phyloP scores from a whole-genome alignment of 2,888 invertebrate genomes.

The Argynnis bischoffii region DNA sequence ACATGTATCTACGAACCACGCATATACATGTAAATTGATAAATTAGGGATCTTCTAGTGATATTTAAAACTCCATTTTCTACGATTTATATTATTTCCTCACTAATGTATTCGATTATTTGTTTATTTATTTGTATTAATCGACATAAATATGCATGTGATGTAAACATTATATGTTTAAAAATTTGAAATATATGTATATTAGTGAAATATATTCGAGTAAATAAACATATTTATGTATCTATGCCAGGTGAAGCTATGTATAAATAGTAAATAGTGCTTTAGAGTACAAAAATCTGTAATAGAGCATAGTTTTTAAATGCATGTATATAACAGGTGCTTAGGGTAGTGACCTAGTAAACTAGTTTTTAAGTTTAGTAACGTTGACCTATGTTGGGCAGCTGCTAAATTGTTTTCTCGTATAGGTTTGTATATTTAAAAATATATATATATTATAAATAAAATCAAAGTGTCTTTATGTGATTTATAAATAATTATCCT shows the following conservation, averaged over 20 bases:
- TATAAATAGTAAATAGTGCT: too few relatives aligned
- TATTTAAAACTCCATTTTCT: not conserved
- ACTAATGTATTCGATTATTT: not conserved
- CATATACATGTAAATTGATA: slow-evolving; percentile 20
- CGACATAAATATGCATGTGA: too few relatives aligned
- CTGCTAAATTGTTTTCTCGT: too few relatives aligned
- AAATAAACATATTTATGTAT: too few relatives aligned
- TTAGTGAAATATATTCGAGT: too few relatives aligned
- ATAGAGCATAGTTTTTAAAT: not conserved
- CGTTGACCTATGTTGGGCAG: not conserved
- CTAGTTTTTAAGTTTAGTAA: slow-evolving; percentile 7
- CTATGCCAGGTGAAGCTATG: too few relatives aligned
- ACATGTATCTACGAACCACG: slow-evolving; percentile 9
- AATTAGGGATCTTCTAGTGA: not conserved
- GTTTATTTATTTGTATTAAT: not conserved
- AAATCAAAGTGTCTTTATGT: too few relatives aligned
- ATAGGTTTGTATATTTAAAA: too few relatives aligned
- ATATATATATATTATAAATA: too few relatives aligned
- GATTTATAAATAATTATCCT: too few relatives aligned
- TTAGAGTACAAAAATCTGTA: slow-evolving; percentile 2
- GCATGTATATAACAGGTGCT: slow-evolving; percentile 4
- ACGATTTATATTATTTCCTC: not conserved
- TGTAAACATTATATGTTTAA: too few relatives aligned
- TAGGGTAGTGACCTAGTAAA: slow-evolving; percentile 7
- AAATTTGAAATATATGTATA: too few relatives aligned